A percentile compares a stretch with the other conserved stretches of the same genome.
phyloP scores from a whole-genome alignment of 2,113 vertebrate genomes.

The Uropsilus gracilis region DNA sequence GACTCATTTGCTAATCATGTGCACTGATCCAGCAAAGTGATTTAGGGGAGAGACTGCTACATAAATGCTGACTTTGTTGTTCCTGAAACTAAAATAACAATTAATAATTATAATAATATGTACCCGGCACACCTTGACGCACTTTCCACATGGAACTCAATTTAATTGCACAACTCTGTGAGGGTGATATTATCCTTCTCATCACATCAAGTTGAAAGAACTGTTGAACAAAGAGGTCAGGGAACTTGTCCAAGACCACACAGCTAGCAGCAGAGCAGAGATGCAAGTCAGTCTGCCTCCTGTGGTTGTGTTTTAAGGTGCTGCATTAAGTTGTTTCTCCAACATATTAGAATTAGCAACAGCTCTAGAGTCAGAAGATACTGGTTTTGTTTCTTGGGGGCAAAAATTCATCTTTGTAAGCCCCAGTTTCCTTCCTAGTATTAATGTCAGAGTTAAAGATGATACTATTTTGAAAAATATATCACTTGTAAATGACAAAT shows the following conservation, averaged over 20 bases:
- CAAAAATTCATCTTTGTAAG: not conserved
- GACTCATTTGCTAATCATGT: not conserved
- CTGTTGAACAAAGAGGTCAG: not conserved
- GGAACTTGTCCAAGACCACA: conserved; percentile 1
- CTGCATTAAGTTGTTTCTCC: not conserved
- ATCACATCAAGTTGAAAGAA: not conserved
- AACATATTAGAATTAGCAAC: not conserved
- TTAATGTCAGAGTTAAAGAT: not conserved
- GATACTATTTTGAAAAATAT: not conserved
- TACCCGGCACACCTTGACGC: not conserved
- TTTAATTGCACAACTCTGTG: not conserved
- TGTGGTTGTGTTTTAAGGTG: not conserved
- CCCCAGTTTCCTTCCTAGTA: not conserved
- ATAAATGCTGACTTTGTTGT: not conserved
- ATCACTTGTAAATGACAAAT: not conserved
- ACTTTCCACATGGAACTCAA: not conserved
- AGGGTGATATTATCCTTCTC: not conserved
- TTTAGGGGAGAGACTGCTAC: not conserved
- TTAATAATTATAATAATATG: not conserved
- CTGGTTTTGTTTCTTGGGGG: not conserved
- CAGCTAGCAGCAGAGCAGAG: not conserved
- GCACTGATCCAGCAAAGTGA: not conserved
- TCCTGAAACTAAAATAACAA: not conserved
- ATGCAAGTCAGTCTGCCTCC: not conserved
- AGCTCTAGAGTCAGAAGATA: not conserved